Evolutionary conservation across 1,140 invertebrate species (phyloP), one percentile per base, ranked within the genome.

Genomic region (Camponotus pennsylvanicus): DNA sequence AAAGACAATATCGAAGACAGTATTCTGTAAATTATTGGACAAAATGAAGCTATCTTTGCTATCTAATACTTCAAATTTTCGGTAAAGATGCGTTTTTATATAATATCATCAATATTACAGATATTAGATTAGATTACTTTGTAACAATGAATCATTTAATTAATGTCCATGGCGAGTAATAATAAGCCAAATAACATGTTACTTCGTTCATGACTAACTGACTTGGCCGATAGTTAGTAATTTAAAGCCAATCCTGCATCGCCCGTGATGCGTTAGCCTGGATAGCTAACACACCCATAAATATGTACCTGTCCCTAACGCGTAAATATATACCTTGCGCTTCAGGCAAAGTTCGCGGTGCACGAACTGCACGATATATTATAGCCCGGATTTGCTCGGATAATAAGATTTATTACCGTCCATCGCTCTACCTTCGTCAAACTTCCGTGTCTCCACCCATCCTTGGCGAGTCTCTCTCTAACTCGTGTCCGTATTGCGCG

Each of bases 401-500:
- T 91, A 91, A 90, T 86, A 86, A 88, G 89, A 90, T 91, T 91
- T 88, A 88, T 88, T 86, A 82, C 55, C 80, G 76, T 57, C 83
- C 78, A 73, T 75, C 78, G 67, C 45, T 9, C 70, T 66, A 86
- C 82, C 78, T 79, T 86, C 86, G 52, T 88, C 70, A 90, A 88
- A 90, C 86, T 90, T 90, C 73, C 64, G 71, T 49, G 37, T 55
- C 27, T 76, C 66, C 15, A 34, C 21, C 18, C 37, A 18, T 21
- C 11, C 71, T 52, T 52, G 49, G 15, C 3, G 49, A 52, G 9
- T 45, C 42, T 52, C 49, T 15, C 15, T 52, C 49, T 5, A 59
- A 64, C 32, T 55, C 37, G 70, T 67, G 45, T n/a, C n/a, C n/a
- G n/a, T n/a, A n/a, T n/a, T n/a, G n/a, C n/a, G n/a, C n/a, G 27